Evolutionary conservation across 1,140 invertebrate genomes (phyloP), one percentile per base, ranked within the genome.

Genomic region (Rhyacophila brunnea): DNA sequence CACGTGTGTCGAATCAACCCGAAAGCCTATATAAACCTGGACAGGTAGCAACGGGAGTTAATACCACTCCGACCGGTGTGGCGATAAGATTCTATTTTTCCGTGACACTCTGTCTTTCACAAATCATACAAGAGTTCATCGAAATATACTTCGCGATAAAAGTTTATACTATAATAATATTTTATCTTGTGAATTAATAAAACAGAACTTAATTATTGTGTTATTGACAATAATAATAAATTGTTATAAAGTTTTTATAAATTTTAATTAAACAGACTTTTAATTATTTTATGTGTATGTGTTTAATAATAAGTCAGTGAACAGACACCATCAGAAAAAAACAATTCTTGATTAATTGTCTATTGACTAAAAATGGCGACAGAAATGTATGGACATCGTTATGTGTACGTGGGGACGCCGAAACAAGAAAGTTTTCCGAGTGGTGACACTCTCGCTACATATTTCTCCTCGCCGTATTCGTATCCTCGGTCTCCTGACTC

Each of bases 401-500:
- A 77, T 32, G 51, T 74, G 3, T 78, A 78, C 60, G 63, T 58
- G 23, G 43, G 58, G n/a, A 49, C 36, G 15, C 47, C 69, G 19
- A 75, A 78, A 36, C 77, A 77, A 59, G 75, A 79, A 43, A 74
- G 74, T 52, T 77, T 75, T 44, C 59, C 69, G 0, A 67, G 60
- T 20, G 50, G 19, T 14, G 72, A 77, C 23, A 74, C 73, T 68
- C 36, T 78, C 62, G 72, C 77, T 7, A 36, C 18, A 1, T 62
- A 59, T 44, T 59, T 59, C 52, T 42, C 49, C 4, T 62, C 77
- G 72, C 43, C 58, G 68, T 1, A 74, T 70, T 61, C 60, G n/a
- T 79, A 74, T 74, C 77, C 77, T 6, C 60, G 75, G 40, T 79
- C 77, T 2, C 77, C 77, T 6, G 77, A 79, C 56, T 79, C 77